Base-by-base conservation (phyloP, 2,113 vertebrate genomes). In the Chunga burmeisteri region DNA sequence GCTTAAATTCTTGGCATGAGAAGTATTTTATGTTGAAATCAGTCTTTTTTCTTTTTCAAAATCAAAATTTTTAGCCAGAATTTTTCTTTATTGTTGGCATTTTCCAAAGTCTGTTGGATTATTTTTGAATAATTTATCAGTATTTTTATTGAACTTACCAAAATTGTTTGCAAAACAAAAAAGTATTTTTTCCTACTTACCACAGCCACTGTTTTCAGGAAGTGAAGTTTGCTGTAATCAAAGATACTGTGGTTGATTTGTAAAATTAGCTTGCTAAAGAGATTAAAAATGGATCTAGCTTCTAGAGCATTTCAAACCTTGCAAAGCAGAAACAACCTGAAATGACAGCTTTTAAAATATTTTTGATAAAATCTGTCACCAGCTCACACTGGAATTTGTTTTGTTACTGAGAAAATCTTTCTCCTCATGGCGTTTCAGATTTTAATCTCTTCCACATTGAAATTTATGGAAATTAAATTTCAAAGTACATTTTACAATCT, bases 381-480 rank as follows among this genome's bases (percentile, higher is more conserved):
- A 89, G 52, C 86, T 92, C 36, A 75, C 50, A n/a, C 50, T 44
- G 73, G 34, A 87, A 89, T 92, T 96, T 91, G 86, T 77, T 94
- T 92, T 81, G 84, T 49, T 87, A 70, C 81, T 1, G 6, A 84
- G 40, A 92, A 89, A 86, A 81, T 81, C 58, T 46, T 85, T 58
- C 66, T 89, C 77, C 91, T 89, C 62, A 77, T 50, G 65, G 36
- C 82, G 27, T 65, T 91, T 34, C 56, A 40, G 6, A 4, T 91
- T 97, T 94, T 95, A 93, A 94, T 95, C 90, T 95, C 59, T 94
- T 94, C 67, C 88, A 92, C 79, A 50, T 59, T 90, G 79, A 93
- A 94, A 91, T 1, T 40, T 50, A 59, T 90, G 80, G 86, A 88
- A 96, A 95, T 78, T 40, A 93, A 59, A 85, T 93, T 95, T 92